Evolutionary conservation across 2,888 invertebrate species (phyloP).

Genomic region (Timema cristinae): DNA sequence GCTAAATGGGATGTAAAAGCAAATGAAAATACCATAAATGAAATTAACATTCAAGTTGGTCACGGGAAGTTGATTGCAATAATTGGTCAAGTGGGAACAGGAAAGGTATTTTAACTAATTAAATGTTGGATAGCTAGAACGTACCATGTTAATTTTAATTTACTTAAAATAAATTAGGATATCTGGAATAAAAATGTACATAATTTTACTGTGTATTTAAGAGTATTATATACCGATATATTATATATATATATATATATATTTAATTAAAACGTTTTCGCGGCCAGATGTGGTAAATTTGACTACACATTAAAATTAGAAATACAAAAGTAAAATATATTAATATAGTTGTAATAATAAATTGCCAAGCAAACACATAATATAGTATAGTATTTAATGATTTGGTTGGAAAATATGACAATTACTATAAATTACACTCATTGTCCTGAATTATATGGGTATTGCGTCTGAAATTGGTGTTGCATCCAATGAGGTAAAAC

Average conservation of each 20-base stretch:
- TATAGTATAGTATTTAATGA: no score
- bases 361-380: no score
- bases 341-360: no score
- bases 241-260: not conserved
- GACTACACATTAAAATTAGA: not conserved
- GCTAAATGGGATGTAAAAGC: slow-evolving; percentile 35
- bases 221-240: not conserved
- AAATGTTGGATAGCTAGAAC: no score
- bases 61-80: slow-evolving; percentile 61
- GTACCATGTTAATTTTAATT: not conserved
- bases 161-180: not conserved
- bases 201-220: no score
- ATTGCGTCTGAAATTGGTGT: no score
- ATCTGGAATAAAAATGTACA: not conserved
- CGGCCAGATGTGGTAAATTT: not conserved
- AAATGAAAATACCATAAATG: slow-evolving; percentile 40
- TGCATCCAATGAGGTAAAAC: not conserved
- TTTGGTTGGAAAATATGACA: no score
- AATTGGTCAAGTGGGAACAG: slow-evolving; percentile 63
- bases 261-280: not conserved
- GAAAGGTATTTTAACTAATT: slow-evolving; percentile 40
- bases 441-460: no score
- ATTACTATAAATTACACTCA: no score
- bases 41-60: slow-evolving; percentile 56
- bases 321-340: not conserved